Conservation (phyloP, 1,140 invertebrate species). For the Bombyx mori region DNA sequence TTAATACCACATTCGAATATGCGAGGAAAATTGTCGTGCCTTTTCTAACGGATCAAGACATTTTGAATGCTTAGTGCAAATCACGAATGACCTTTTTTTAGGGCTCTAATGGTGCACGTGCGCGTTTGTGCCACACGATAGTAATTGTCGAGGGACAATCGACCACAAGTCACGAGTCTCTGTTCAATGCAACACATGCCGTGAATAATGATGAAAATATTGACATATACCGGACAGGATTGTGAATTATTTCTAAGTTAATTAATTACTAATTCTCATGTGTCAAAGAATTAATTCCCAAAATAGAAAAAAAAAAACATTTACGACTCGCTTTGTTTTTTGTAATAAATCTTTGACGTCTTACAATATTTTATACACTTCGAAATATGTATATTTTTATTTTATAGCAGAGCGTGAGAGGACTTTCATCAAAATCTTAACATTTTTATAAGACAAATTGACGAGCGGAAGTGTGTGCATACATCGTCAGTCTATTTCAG, state of each 20-base stretch:
- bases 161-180: slow-evolving; percentile 45
- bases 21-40: too few relatives aligned
- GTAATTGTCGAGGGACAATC: slow-evolving; percentile 47
- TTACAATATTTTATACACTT: slow-evolving; percentile 23
- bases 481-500: slow-evolving; percentile 58
- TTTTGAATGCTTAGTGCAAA: slow-evolving; percentile 17
- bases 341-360: too few relatives aligned
- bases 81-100: slow-evolving; percentile 49
- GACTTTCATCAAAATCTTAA: slow-evolving; percentile 49
- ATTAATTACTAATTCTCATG: too few relatives aligned
- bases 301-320: neutral
- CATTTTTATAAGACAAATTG: slow-evolving; percentile 46
- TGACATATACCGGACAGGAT: slow-evolving; percentile 7
- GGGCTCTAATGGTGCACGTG: slow-evolving; percentile 42
- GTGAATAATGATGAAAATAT: slow-evolving; percentile 47
- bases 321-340: neutral
- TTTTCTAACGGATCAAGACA: too few relatives aligned
- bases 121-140: slow-evolving; percentile 42
- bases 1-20: too few relatives aligned
- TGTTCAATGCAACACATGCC: slow-evolving; percentile 34
- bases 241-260: too few relatives aligned
- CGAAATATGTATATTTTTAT: slow-evolving; percentile 24
- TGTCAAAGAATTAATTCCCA: too few relatives aligned
- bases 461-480: slow-evolving; percentile 45
- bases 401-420: slow-evolving; percentile 34